These are phyloP conservation scores for Globodera rostochiensis DNA, from an alignment of 1,140 invertebrate species.

Conservation along the genomic window DNA sequence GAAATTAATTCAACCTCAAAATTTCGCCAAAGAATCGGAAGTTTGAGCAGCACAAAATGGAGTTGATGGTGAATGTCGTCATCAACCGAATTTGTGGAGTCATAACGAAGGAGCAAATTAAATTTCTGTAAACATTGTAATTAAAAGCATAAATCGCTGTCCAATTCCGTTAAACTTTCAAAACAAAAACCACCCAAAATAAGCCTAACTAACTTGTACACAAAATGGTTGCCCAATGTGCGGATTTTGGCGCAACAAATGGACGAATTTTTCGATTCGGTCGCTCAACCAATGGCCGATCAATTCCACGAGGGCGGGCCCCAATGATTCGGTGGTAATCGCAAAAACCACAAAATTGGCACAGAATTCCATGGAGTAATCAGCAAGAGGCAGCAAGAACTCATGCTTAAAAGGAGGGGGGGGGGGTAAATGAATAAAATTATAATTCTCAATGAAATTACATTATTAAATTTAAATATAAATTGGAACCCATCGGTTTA, in stretches of 20 bases:
- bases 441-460: background rate
- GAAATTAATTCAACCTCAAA: too few relatives aligned
- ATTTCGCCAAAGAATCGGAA: slow-evolving; percentile 1
- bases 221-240: slow-evolving; percentile 16
- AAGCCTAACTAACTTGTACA: slow-evolving; percentile 4
- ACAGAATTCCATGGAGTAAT: slow-evolving; percentile 21
- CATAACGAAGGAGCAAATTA: slow-evolving; percentile 18
- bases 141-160: background rate
- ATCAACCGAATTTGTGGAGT: background rate
- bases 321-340: slow-evolving; percentile 1
- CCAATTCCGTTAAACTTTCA: background rate
- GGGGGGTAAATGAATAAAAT: background rate
- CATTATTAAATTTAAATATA: background rate
- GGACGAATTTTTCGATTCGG: slow-evolving; percentile 13
- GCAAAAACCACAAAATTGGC: slow-evolving; percentile 21
- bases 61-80: slow-evolving; percentile 17
- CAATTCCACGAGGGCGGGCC: slow-evolving; percentile 4
- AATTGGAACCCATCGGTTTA: background rate
- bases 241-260: background rate
- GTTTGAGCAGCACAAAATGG: slow-evolving; percentile 11
- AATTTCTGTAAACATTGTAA: slow-evolving; percentile 6
- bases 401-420: slow-evolving; percentile 16
- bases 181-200: background rate
- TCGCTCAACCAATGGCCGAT: slow-evolving; percentile 17
- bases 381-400: slow-evolving; percentile 3